phyloP scores from a whole-genome alignment of 2,888 invertebrate species.

The Serripes groenlandicus region DNA sequence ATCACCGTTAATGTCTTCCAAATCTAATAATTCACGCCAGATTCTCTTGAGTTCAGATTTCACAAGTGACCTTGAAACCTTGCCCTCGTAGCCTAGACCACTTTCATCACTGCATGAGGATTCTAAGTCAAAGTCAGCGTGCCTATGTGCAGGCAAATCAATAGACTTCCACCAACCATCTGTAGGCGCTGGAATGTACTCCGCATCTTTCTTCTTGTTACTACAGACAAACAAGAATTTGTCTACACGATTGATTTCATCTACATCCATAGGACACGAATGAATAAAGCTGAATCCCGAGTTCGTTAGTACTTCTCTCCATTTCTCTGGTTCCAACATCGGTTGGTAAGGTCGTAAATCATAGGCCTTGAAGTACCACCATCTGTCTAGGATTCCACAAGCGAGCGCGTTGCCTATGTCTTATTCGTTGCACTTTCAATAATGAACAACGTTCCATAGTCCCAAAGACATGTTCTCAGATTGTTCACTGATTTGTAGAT shows the following conservation, averaged over 20 bases:
- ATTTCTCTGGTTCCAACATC: constrained; percentile 7
- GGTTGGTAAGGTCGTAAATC: background rate
- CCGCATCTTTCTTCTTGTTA: background rate
- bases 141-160: background rate
- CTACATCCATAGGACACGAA: background rate
- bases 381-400: background rate
- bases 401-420: background rate
- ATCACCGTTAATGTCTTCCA: constrained; percentile 20
- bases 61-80: constrained; percentile 1
- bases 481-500: background rate
- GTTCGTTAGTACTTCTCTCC: background rate
- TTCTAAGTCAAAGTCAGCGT: background rate
- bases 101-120: constrained; percentile 6
- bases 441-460: background rate
- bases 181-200: background rate
- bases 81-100: background rate
- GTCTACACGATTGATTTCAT: background rate
- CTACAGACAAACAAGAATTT: constrained; percentile 4
- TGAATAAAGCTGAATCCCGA: background rate
- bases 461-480: background rate
- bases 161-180: constrained; percentile 7
- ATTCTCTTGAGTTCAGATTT: constrained; percentile 27
- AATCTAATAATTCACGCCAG: constrained; percentile 29
- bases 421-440: background rate
- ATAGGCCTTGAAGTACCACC: constrained; percentile 4